Evolutionary conservation across 2,113 vertebrate species (phyloP).

Genomic region (Tiliqua scincoides): DNA sequence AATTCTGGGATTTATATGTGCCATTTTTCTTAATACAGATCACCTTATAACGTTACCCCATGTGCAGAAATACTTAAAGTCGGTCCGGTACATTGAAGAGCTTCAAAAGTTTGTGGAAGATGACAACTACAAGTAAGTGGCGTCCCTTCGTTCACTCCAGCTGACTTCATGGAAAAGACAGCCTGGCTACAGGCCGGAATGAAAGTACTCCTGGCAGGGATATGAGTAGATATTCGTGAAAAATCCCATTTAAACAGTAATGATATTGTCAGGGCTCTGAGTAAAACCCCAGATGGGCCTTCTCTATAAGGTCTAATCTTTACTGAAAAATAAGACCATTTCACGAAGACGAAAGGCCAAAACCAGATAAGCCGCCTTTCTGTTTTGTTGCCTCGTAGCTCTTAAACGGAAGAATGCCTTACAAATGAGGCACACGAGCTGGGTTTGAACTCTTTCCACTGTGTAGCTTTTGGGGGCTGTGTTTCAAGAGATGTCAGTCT

Average conservation of each 20-base stretch:
- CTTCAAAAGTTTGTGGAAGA: constrained; percentile 97
- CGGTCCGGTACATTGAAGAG: constrained; percentile 94
- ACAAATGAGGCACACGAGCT: background rate
- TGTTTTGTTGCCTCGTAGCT: background rate
- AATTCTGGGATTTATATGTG: background rate
- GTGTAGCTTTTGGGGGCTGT: background rate
- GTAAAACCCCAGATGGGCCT: constrained; percentile 40
- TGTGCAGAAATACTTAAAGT: constrained; percentile 94
- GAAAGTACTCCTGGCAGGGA: background rate
- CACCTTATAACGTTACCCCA: constrained; percentile 89
- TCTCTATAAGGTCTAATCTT: background rate
- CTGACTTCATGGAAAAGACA: background rate
- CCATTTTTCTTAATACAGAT: constrained; percentile 73
- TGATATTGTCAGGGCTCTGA: constrained; percentile 24
- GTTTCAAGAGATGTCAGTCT: background rate
- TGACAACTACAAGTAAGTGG: constrained; percentile 94
- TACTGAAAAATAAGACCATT: background rate
- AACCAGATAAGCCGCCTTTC: constrained; percentile 11
- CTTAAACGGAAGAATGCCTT: background rate
- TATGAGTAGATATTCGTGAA: background rate
- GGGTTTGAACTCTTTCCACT: background rate
- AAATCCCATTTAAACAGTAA: constrained; percentile 3
- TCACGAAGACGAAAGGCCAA: constrained; percentile 1
- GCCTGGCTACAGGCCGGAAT: constrained; percentile 13
- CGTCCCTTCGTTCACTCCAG: background rate